phyloP scores from a whole-genome alignment of 2,113 vertebrate genomes.

The Proteles cristata region DNA sequence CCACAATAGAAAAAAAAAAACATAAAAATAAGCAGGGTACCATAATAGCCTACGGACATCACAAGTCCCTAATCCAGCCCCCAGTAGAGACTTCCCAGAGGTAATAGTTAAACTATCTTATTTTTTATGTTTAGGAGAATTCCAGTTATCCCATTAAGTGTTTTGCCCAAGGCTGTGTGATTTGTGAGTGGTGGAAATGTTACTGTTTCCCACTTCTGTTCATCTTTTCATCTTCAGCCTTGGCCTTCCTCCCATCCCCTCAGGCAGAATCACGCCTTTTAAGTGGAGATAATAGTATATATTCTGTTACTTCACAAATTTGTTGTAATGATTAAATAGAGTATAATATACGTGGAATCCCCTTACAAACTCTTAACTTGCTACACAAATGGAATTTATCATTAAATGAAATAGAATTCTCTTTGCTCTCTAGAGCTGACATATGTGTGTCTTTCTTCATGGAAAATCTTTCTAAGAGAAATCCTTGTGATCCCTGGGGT shows the following conservation, averaged over 20 bases:
- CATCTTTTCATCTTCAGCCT: neutral
- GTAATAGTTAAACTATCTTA: neutral
- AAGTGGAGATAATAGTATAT: neutral
- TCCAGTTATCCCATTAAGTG: neutral
- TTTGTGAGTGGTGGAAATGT: neutral
- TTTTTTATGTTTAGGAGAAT: neutral
- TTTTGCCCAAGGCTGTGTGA: neutral
- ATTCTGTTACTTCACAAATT: conserved; percentile 21
- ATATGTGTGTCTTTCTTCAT: neutral
- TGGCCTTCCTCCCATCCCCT: neutral
- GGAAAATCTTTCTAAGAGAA: conserved; percentile 25
- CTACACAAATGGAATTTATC: neutral
- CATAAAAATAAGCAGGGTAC: neutral
- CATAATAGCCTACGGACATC: neutral
- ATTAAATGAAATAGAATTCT: neutral
- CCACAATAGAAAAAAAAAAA: neutral
- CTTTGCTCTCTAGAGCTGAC: neutral
- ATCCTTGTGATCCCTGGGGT: neutral
- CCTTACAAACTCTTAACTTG: neutral
- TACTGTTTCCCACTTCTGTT: neutral
- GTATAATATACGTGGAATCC: neutral
- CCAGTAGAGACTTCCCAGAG: neutral
- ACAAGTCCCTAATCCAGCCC: neutral
- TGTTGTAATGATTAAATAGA: conserved; percentile 12
- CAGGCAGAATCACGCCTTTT: neutral